Evolutionary conservation across 2,113 vertebrate species (phyloP).

Genomic region (Trogon melanurus): DNA sequence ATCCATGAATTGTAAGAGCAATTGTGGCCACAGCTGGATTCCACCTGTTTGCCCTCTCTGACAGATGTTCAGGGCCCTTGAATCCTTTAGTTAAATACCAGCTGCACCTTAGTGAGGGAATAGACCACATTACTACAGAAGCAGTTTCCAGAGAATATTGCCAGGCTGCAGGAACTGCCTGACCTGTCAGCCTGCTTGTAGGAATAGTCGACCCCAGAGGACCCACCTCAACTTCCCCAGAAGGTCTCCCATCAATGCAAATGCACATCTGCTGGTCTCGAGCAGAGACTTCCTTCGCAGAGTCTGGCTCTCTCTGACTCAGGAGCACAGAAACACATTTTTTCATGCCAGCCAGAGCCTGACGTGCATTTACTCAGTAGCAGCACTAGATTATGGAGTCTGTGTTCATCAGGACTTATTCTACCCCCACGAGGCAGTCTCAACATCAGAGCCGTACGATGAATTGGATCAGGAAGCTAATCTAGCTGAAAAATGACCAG

Average conservation of each 20-base stretch:
- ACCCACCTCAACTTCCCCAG: background rate
- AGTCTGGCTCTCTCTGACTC: background rate
- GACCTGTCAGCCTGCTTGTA: background rate
- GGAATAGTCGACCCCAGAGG: background rate
- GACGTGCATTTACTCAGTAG: background rate
- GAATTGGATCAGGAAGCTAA: background rate
- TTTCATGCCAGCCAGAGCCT: background rate
- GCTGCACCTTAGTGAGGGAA: background rate
- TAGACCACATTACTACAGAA: background rate
- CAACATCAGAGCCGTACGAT: background rate
- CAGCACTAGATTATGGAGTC: background rate
- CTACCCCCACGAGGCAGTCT: background rate
- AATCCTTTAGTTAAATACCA: background rate
- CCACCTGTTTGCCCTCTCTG: background rate
- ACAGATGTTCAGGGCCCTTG: constrained; percentile 31
- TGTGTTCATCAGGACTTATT: background rate
- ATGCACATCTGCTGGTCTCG: background rate
- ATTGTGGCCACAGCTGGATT: constrained; percentile 32
- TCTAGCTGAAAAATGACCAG: background rate
- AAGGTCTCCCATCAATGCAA: background rate
- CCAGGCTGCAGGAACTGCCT: background rate
- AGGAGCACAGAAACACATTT: background rate
- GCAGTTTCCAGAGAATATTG: background rate
- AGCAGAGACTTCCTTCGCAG: background rate
- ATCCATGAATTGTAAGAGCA: background rate